phyloP scores from a whole-genome alignment of 2,888 invertebrate genomes.

The Lepidochrysops patricia region DNA sequence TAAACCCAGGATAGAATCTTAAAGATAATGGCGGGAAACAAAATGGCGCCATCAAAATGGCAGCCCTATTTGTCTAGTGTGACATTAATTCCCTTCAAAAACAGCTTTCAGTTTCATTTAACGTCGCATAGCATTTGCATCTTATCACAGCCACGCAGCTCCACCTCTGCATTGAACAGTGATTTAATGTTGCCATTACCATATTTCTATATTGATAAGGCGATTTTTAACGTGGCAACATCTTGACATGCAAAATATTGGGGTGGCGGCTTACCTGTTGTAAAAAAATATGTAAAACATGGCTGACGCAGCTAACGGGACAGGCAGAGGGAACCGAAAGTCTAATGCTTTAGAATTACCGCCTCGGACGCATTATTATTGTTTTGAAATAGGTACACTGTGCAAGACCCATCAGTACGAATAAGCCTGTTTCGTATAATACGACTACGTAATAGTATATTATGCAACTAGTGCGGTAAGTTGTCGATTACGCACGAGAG shows the following conservation, averaged over 20 bases:
- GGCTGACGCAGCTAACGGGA: not conserved
- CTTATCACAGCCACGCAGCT: constrained; percentile 53
- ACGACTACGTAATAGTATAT: too few species aligned
- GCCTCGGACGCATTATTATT: too few species aligned
- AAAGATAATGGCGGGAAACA: not conserved
- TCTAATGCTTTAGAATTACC: too few species aligned
- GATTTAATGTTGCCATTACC: constrained; percentile 11
- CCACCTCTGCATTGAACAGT: constrained; percentile 2
- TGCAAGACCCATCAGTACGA: too few species aligned
- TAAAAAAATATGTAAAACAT: not conserved
- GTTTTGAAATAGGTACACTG: too few species aligned
- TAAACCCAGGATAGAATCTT: too few species aligned
- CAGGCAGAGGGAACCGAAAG: too few species aligned
- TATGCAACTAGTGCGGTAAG: too few species aligned
- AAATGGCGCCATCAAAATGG: constrained; percentile 14
- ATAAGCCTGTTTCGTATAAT: too few species aligned
- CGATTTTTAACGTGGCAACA: not conserved
- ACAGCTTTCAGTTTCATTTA: constrained; percentile 49
- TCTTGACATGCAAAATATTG: not conserved
- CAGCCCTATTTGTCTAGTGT: constrained; percentile 20
- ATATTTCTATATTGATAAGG: constrained; percentile 6
- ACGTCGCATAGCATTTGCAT: constrained; percentile 58
- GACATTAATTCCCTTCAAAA: constrained; percentile 60
- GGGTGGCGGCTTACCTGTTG: not conserved
- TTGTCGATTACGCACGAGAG: too few species aligned